Base-by-base conservation (phyloP, 1,140 invertebrate genomes). In the Oreohelix idahoensis region DNA sequence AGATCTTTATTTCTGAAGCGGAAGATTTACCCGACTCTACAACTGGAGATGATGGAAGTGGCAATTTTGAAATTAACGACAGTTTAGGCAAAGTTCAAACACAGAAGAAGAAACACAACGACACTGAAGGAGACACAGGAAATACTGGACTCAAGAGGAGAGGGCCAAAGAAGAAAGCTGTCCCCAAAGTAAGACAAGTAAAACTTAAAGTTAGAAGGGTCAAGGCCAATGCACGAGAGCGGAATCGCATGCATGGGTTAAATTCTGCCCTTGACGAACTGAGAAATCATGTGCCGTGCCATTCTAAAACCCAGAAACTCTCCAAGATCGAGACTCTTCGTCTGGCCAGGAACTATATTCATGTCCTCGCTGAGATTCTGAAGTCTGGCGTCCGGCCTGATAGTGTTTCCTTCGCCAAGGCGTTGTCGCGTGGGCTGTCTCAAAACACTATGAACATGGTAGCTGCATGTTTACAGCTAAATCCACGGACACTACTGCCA, bases 321-420 rank as follows among this genome's bases (percentile, higher is more conserved):
- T 99, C 98, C 1, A 99, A 99, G 93, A 99, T 99, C 86, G 98
- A 98, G 94, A 98, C 87, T 96, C 94, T 99, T 29, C 94, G 98
- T 39, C 97, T 99, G 88, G 97, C 98, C 0, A 96, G 98, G 89
- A 98, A 98, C 90, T 99, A 98, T 92, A 98, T 99, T 81, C 96
- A 95, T 38, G 93, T 93, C 15, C 92, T 95, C 85, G 91, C 92
- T 0, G 92, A 93, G 81, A 94, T 94, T 10, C 87, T 95, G 10
- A 89, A 93, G 84, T 91, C 93, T 78, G 93, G 93, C 49, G 84
- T 90, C 38, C 89, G 93, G 29, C 94, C 95, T 84, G 93, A 94
- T 51, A 86, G 93, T 8, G 87, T 92, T 5, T 86, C 92, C 17
- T 95, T 94, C 89, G 92, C 94, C 8, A 93, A 93, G 86, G 92